phyloP scores from a whole-genome alignment of 2,888 invertebrate genomes.

The Synanthedon vespiformis region DNA sequence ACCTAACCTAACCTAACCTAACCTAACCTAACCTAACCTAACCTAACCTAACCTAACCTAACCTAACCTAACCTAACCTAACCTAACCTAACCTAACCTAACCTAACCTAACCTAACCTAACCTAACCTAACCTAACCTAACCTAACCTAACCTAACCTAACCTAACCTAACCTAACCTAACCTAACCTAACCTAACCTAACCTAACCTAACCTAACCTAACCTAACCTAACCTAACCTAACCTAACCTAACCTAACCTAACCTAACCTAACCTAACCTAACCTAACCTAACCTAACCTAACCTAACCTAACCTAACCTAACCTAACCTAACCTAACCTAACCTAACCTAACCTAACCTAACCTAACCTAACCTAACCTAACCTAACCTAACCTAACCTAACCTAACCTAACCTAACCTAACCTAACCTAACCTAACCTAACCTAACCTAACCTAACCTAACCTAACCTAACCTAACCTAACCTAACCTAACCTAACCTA shows the following conservation, averaged over 20 bases:
- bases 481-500: no score
- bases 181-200: no score
- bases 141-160: no score
- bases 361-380: conserved; percentile 3
- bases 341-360: conserved; percentile 3
- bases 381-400: conserved; percentile 3
- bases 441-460: no score
- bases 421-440: no score
- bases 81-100: conserved; percentile 12
- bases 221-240: conserved; percentile 3
- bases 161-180: no score
- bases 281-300: no score
- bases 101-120: conserved; percentile 12
- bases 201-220: conserved; percentile 9
- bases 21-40: conserved; percentile 13
- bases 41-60: conserved; percentile 10
- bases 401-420: conserved; percentile 2
- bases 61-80: conserved; percentile 12
- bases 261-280: no score
- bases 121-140: conserved; percentile 12
- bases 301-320: no score
- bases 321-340: no score
- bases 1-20: no score
- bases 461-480: no score
- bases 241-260: conserved; percentile 2